These are phyloP conservation scores for Tyrophagus putrescentiae DNA, from an alignment of 1,140 invertebrate genomes.

Conservation along the genomic window DNA sequence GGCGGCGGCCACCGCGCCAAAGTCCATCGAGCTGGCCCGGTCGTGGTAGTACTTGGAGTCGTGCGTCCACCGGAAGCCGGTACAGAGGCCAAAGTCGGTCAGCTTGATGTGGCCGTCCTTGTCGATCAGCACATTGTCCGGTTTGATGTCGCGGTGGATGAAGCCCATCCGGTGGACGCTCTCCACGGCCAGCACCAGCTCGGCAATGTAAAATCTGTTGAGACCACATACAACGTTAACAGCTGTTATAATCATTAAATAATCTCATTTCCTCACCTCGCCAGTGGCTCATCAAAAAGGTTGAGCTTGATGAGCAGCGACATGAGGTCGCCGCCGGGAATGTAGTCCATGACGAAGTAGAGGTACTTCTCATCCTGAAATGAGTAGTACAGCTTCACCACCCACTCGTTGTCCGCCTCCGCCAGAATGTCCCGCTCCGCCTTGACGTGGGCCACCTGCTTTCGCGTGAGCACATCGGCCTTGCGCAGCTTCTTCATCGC, in stretches of 20 bases:
- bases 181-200: slow-evolving; percentile 94
- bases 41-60: slow-evolving; percentile 97
- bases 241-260: not conserved
- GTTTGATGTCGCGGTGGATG: slow-evolving; percentile 99
- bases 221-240: not conserved
- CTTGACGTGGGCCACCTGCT: slow-evolving; percentile 96
- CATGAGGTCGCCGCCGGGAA: slow-evolving; percentile 99
- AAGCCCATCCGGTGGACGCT: slow-evolving; percentile 98
- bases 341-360: slow-evolving; percentile 99
- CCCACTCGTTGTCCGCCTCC: slow-evolving; percentile 98
- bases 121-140: slow-evolving; percentile 93
- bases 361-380: slow-evolving; percentile 96
- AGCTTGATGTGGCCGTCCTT: slow-evolving; percentile 95
- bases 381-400: slow-evolving; percentile 99
- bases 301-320: slow-evolving; percentile 99
- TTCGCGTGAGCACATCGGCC: slow-evolving; percentile 97
- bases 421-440: slow-evolving; percentile 95
- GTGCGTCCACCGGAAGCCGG: slow-evolving; percentile 96
- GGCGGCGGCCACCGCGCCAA: slow-evolving; percentile 37
- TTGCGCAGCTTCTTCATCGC: slow-evolving; percentile 99
- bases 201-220: slow-evolving; percentile 87
- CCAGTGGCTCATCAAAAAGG: slow-evolving; percentile 91
- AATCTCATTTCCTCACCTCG: slow-evolving; percentile 47
- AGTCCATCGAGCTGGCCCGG: slow-evolving; percentile 88
- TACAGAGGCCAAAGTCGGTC: slow-evolving; percentile 96